These are phyloP conservation scores for Lepisosteus oculatus DNA, from an alignment of 2,113 vertebrate species.

Conservation along the genomic window DNA sequence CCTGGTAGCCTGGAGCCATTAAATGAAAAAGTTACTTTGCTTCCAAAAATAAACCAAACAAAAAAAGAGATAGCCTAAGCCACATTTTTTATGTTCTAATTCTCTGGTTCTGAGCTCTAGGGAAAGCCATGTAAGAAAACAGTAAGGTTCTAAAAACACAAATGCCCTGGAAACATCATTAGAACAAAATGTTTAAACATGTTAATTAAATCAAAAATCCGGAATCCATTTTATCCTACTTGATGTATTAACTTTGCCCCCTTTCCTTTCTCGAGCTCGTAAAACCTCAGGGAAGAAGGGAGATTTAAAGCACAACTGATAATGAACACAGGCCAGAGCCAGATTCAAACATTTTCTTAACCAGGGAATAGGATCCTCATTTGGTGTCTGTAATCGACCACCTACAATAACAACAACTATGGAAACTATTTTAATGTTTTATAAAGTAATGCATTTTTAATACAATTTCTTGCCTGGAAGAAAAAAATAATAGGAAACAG, in stretches of 20 bases:
- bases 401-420: background rate
- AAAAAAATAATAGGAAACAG: background rate
- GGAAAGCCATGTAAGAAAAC: background rate
- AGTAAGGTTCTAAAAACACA: slow-evolving; percentile 3
- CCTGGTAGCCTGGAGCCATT: background rate
- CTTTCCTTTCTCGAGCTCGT: background rate
- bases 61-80: slow-evolving; percentile 22
- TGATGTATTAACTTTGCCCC: slow-evolving; percentile 9
- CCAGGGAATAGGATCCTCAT: background rate
- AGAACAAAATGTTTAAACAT: slow-evolving; percentile 8
- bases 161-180: slow-evolving; percentile 19
- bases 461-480: background rate
- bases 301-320: no score
- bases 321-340: no score
- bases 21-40: background rate
- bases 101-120: background rate
- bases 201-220: slow-evolving; percentile 16
- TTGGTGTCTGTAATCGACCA: background rate
- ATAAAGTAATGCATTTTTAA: background rate
- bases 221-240: background rate
- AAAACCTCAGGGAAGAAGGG: no score
- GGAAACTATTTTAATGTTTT: background rate
- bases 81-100: background rate
- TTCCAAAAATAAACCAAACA: background rate
- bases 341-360: no score